Conservation (phyloP, 2,113 vertebrate genomes). For the Neopipo cinnamomea region DNA sequence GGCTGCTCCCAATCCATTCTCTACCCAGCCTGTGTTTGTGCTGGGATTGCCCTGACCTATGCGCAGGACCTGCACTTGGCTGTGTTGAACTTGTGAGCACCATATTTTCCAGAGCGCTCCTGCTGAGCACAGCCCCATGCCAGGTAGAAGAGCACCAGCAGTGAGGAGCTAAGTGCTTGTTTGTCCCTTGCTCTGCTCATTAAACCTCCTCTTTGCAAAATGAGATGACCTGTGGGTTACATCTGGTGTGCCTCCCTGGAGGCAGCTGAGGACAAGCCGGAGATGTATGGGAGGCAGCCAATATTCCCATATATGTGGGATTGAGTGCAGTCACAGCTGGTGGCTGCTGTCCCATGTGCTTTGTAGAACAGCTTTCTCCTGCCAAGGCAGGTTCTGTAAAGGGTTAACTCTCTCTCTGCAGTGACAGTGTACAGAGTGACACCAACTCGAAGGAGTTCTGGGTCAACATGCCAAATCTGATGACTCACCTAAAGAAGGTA, state of each 20-base stretch:
- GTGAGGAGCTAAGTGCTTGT: background rate
- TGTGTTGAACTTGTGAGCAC: background rate
- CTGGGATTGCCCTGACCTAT: background rate
- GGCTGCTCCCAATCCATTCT: background rate
- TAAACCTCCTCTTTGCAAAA: background rate
- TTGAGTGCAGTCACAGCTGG: background rate
- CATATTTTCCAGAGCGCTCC: no score
- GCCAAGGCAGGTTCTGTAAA: fast-evolving
- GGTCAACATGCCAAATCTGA: slow-evolving; percentile 98
- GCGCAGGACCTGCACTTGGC: background rate
- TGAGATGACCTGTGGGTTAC: background rate
- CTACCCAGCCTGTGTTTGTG: background rate
- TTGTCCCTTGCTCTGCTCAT: background rate
- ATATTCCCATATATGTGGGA: fast-evolving
- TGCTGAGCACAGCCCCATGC: background rate
- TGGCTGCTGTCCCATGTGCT: background rate
- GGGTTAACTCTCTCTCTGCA: slow-evolving; percentile 53
- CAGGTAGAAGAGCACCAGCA: background rate
- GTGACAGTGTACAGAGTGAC: slow-evolving; percentile 81
- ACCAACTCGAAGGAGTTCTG: slow-evolving; percentile 90
- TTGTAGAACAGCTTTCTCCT: background rate
- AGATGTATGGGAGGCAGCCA: fast-evolving
- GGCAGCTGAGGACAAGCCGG: background rate
- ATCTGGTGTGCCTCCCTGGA: background rate
- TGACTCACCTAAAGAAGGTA: slow-evolving; percentile 94